A percentile compares a stretch with the other conserved stretches of the same genome.
phyloP scores from a whole-genome alignment of 2,888 invertebrate species.

The Atrina japonica region DNA sequence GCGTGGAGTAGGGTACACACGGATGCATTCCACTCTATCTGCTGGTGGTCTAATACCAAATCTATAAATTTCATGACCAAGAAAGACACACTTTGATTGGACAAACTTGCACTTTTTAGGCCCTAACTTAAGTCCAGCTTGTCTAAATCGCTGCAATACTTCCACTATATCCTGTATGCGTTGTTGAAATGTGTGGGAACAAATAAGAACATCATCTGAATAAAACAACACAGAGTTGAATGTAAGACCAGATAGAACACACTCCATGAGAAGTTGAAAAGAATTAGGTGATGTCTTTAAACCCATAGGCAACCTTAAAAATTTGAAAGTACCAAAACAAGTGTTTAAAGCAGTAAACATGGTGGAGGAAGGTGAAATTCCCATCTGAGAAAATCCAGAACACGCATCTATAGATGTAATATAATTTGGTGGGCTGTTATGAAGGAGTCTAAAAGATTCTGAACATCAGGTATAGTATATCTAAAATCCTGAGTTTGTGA shows the following conservation, averaged over 20 bases:
- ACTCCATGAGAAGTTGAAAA: constrained; percentile 54
- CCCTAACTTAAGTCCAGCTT: constrained; percentile 33
- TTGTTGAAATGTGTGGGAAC: constrained; percentile 25
- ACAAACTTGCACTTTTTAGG: constrained; percentile 36
- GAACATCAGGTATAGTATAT: constrained; percentile 32
- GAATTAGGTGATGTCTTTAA: constrained; percentile 40
- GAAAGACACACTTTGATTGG: constrained; percentile 12
- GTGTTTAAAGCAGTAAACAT: constrained; percentile 49
- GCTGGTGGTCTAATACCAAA: constrained; percentile 29
- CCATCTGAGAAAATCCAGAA: constrained; percentile 47
- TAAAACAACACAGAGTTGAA: constrained; percentile 46
- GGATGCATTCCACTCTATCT: constrained; percentile 20
- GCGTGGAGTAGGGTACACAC: constrained; percentile 28
- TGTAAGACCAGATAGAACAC: constrained; percentile 40
- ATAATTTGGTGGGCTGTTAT: constrained; percentile 41
- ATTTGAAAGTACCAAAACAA: constrained; percentile 47
- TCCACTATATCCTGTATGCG: constrained; percentile 16
- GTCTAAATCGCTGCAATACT: constrained; percentile 20
- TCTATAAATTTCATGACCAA: constrained; percentile 36
- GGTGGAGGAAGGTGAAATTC: constrained; percentile 19
- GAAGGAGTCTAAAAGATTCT: constrained; percentile 47
- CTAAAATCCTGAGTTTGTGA: constrained; percentile 28
- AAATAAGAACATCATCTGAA: constrained; percentile 44
- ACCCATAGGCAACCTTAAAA: constrained; percentile 45
- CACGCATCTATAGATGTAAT: constrained; percentile 49